Conservation (phyloP, 2,113 vertebrate genomes). For the Gila orcuttii region DNA sequence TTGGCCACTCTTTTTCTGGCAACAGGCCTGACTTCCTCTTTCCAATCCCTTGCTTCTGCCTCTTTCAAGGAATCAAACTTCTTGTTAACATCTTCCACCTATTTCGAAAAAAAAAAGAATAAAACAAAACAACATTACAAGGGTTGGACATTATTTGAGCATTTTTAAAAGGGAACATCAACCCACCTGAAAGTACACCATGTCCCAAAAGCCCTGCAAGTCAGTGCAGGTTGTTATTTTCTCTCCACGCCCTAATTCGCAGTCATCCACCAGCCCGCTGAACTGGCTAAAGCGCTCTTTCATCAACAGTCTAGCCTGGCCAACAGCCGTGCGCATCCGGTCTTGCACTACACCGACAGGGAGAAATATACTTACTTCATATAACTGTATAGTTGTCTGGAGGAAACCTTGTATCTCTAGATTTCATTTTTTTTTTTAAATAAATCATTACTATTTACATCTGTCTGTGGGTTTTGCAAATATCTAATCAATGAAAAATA, state of each 20-base stretch:
- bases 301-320: constrained; percentile 89
- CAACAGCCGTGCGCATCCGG: constrained; percentile 83
- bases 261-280: constrained; percentile 88
- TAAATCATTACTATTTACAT: no score
- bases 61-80: constrained; percentile 86
- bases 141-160: neutral
- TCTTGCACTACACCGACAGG: constrained; percentile 80
- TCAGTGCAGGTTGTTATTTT: constrained; percentile 88
- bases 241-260: constrained; percentile 85
- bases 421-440: no score
- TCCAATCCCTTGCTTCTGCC: constrained; percentile 82
- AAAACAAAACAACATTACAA: neutral
- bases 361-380: neutral
- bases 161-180: neutral
- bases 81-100: constrained; percentile 86
- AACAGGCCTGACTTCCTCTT: constrained; percentile 67
- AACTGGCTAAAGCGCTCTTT: constrained; percentile 93
- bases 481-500: no score
- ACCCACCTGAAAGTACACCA: constrained; percentile 81
- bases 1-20: constrained; percentile 72
- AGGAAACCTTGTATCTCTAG: no score
- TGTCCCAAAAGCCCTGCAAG: constrained; percentile 98
- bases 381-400: neutral
- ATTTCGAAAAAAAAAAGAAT: constrained; percentile 56
- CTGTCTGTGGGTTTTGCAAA: no score